Percentiles rank a stretch among this genome's conserved stretches.
Conservation (phyloP, 2,113 vertebrate genomes). For the Orientallactaga bullata region DNA sequence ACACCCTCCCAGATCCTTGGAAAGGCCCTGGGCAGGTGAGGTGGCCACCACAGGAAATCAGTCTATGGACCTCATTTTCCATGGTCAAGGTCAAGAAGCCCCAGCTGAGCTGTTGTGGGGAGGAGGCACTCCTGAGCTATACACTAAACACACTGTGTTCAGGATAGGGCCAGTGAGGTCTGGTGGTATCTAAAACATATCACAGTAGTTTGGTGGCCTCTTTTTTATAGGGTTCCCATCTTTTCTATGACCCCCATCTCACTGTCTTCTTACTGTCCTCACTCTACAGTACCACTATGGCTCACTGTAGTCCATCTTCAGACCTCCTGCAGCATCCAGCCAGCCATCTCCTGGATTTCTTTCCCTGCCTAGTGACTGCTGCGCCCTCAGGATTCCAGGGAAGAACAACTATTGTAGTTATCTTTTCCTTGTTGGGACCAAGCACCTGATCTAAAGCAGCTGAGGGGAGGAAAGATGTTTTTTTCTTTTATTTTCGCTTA, state of each 20-base stretch:
- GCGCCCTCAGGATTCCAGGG: neutral
- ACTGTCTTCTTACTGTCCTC: rapidly evolving
- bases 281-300: neutral
- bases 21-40: neutral
- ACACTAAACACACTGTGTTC: neutral
- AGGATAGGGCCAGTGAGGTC: neutral
- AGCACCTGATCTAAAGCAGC: too few species aligned
- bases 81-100: neutral
- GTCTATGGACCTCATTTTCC: neutral
- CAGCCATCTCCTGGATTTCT: neutral
- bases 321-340: neutral
- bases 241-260: neutral
- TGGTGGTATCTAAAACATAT: neutral
- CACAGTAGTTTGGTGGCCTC: neutral
- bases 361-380: neutral
- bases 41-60: neutral
- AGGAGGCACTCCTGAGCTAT: rapidly evolving
- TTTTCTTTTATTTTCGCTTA: too few species aligned
- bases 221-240: neutral
- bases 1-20: neutral
- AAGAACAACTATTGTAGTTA: neutral
- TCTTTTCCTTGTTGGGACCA: too few species aligned
- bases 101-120: neutral
- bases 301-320: rapidly evolving
- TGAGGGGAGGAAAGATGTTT: too few species aligned